phyloP scores from a whole-genome alignment of 2,888 invertebrate genomes.

The Melanostoma mellinum region DNA sequence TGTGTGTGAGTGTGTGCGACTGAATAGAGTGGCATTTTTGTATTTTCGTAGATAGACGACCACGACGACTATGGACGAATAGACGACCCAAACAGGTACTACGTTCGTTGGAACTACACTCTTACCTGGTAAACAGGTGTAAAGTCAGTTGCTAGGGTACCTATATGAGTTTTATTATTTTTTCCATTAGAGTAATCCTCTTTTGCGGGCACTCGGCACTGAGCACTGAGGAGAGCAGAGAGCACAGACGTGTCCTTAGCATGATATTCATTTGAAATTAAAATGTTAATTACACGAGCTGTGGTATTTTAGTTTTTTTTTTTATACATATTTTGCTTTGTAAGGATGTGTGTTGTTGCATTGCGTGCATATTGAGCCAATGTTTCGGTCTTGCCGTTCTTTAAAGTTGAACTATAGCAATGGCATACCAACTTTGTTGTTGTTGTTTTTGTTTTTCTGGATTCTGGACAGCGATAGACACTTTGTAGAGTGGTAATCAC shows the following conservation, averaged over 20 bases:
- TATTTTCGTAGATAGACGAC: not conserved
- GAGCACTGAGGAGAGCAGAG: not conserved
- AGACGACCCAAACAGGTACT: conserved; percentile 64
- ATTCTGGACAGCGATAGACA: conserved; percentile 24
- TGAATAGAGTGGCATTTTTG: conserved; percentile 14
- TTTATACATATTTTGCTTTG: not conserved
- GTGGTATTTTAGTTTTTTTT: conserved; percentile 4
- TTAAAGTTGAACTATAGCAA: conserved; percentile 30
- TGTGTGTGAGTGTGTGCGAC: conserved; percentile 37
- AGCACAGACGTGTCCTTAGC: conserved; percentile 40
- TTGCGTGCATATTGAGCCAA: conserved; percentile 20
- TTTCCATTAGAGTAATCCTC: conserved; percentile 42
- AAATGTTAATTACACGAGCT: conserved; percentile 47
- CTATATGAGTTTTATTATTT: conserved; percentile 52
- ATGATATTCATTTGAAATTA: conserved; percentile 53
- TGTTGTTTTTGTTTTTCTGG: conserved; percentile 2
- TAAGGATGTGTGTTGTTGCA: not conserved
- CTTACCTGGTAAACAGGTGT: conserved; percentile 41
- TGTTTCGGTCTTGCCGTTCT: conserved; percentile 29
- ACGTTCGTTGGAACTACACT: conserved; percentile 24
- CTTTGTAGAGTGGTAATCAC: conserved; percentile 32
- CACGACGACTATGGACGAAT: not conserved
- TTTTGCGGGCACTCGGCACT: not conserved
- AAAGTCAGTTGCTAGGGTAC: conserved; percentile 26
- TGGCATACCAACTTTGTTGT: conserved; percentile 12